Base-by-base conservation (phyloP, 2,888 invertebrate genomes). In the Drosophila leonis region DNA sequence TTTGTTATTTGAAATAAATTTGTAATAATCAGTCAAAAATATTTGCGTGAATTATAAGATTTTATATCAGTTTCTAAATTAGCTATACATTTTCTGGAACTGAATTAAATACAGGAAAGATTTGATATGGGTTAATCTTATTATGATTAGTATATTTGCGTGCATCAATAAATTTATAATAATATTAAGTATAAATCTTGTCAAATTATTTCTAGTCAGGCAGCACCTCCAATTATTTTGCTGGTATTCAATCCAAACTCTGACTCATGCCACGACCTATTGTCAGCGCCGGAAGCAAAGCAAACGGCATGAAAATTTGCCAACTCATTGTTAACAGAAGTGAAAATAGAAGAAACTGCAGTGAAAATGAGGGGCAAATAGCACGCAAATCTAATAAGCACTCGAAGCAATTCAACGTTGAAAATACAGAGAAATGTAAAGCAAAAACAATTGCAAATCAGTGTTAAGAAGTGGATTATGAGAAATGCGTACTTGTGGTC, bases 241-340 rank as follows among this genome's bases (percentile, higher is more conserved):
- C 35, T 42, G 37, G 18, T 31, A 46, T 46, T 54, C 65, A 31
- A 29, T 27, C 39, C 18, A 0, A 10, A 1, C 31, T 15, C 10
- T 4, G 24, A 20, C 66, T 66, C 42, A 35, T 49, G n/a, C 3
- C 12, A 54, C 18, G 13, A 41, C 2, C 18, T 48, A 13, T 27
- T 37, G 15, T 37, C 24, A 10, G 44, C 18, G 65, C 72, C 87
- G 90, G 85, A 90, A 78, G 90, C 83, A 81, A 80, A 86, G 85
- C 67, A 83, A 88, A 73, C 72, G 81, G 54, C 70, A 78, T 44
- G 74, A 72, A 90, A 88, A 85, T 86, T 88, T 86, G 56, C 78
- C 55, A 71, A 29, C 54, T 83, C 86, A 90, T 90, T 85, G 90
- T 88, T 77, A 75, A 66, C 66, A 51, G 55, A 61, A 68, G 52